Evolutionary conservation across 2,888 invertebrate species (phyloP).

Genomic region (Limnephilus auricula): DNA sequence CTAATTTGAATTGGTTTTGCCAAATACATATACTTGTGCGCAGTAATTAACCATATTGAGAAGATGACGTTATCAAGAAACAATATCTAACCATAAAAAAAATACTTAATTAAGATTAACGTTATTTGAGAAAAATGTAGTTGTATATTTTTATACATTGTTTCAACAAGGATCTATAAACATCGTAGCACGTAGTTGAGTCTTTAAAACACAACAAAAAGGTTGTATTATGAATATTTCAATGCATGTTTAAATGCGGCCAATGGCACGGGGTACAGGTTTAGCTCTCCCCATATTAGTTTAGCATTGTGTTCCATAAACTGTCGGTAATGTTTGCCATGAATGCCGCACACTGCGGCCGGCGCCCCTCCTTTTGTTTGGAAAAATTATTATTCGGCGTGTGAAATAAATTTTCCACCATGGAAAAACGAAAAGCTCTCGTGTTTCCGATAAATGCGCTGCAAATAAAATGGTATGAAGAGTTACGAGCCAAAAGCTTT

Average conservation of each 20-base stretch:
- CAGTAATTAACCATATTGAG: too few relatives aligned
- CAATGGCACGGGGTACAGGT: background rate
- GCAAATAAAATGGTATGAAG: background rate
- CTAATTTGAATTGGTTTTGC: too few relatives aligned
- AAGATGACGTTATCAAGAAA: too few relatives aligned
- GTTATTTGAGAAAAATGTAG: too few relatives aligned
- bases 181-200: background rate
- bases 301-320: conserved; percentile 24
- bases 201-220: background rate
- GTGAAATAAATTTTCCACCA: conserved; percentile 21
- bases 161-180: background rate
- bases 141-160: background rate
- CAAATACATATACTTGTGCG: too few relatives aligned
- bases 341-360: background rate
- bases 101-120: too few relatives aligned
- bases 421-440: conserved; percentile 10
- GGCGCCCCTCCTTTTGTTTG: conserved; percentile 2
- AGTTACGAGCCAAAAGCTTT: background rate
- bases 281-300: conserved; percentile 22
- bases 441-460: background rate
- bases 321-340: conserved; percentile 28
- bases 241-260: background rate
- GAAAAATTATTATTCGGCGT: conserved; percentile 15
- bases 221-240: background rate
- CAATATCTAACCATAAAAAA: too few relatives aligned